Evolutionary conservation across 2,113 vertebrate species (phyloP).

Genomic region (Capra hircus): DNA sequence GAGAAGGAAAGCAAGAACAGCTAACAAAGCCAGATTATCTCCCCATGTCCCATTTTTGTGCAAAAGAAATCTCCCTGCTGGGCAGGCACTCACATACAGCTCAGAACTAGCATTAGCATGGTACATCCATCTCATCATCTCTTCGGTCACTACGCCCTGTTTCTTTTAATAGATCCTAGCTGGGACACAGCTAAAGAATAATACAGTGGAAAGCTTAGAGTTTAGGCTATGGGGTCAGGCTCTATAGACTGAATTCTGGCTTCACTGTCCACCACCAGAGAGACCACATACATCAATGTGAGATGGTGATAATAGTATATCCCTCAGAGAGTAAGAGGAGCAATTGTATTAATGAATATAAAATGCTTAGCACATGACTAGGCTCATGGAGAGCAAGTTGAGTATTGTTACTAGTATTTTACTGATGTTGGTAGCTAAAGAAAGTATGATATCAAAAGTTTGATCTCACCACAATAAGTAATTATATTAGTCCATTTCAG

Average conservation of each 20-base stretch:
- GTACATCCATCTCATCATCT: neutral
- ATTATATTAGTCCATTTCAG: neutral
- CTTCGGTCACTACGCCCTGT: neutral
- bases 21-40: neutral
- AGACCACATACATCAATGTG: neutral
- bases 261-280: neutral
- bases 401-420: neutral
- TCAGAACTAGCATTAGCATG: neutral
- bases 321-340: neutral
- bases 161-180: neutral
- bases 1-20: neutral
- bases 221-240: neutral
- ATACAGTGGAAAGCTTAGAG: neutral
- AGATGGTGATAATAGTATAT: neutral
- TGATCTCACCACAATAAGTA: neutral
- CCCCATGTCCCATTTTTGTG: neutral
- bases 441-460: neutral
- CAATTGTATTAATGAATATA: neutral
- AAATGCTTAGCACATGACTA: neutral
- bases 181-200: neutral
- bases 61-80: neutral
- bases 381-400: neutral
- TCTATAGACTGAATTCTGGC: neutral
- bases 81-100: neutral
- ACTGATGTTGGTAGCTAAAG: neutral